Conservation (phyloP, 2,888 invertebrate genomes). For the Cerastoderma edule region DNA sequence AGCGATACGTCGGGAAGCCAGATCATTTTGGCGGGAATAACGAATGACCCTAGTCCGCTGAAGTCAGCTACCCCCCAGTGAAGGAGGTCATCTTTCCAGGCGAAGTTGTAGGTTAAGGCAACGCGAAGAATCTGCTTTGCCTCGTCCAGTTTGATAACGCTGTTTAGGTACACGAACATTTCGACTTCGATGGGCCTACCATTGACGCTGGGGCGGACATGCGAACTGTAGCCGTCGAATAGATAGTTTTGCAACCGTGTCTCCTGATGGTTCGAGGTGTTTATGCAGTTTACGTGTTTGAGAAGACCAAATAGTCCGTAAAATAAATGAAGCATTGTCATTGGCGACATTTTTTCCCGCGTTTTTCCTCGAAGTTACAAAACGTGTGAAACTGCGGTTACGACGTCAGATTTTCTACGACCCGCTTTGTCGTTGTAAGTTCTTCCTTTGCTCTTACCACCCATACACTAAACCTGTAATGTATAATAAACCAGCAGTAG, state of each 20-base stretch:
- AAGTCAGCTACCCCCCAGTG: neutral
- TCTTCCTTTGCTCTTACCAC: too few relatives aligned
- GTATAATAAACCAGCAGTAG: too few relatives aligned
- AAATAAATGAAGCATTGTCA: too few relatives aligned
- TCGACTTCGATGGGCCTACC: neutral
- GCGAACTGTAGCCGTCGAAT: neutral
- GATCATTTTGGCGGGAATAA: neutral
- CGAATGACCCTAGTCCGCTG: neutral
- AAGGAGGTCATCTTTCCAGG: neutral
- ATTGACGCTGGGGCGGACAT: neutral
- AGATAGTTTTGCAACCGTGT: slow-evolving; percentile 1
- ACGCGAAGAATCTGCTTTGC: neutral
- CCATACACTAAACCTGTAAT: too few relatives aligned
- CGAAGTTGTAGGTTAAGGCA: neutral
- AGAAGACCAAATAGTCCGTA: too few relatives aligned
- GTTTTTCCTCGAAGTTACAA: too few relatives aligned
- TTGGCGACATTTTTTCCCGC: too few relatives aligned
- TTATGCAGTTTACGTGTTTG: too few relatives aligned
- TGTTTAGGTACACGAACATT: neutral
- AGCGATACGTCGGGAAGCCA: neutral
- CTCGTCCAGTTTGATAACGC: neutral
- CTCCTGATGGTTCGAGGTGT: neutral
- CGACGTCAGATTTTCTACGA: too few relatives aligned
- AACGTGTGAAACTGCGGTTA: too few relatives aligned
- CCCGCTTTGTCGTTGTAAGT: too few relatives aligned